Evolutionary conservation across 2,888 invertebrate species (phyloP), one percentile per base, ranked within the genome.

Genomic region (Pardosa pseudoannulata): DNA sequence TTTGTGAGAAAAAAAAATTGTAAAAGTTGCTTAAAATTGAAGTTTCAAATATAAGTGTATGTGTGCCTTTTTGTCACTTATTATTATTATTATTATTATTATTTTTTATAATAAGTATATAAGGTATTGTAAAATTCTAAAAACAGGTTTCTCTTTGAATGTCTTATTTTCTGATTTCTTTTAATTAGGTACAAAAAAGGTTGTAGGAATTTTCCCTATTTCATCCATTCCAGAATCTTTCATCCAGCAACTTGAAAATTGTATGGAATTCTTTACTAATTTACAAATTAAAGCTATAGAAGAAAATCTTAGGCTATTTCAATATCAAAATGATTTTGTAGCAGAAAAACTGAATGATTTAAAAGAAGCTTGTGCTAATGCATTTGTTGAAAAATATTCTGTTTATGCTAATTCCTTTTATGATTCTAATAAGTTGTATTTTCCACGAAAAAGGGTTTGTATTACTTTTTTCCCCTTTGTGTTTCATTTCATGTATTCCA

Each of bases 221-320:
- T 91, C 93, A 1, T 91, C 92, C 31, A 93, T 96, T 73, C 94
- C 95, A 0, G 90, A 92, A 0, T 91, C 92, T 50, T 96, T 96
- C 90, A 89, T 96, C 0, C 91, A 93, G 29, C 94, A 95, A 91
- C 91, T 96, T 7, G 92, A 94, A 79, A 92, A 93, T 13, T 95
- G 95, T 90, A 93, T 94, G 0, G 91, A 93, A 65, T 94, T 94
- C 89, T 96, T 95, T 90, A 94, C 88, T 41, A 80, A 85, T 13
- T 78, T 81, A 64, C 90, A 90, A 72, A 89, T 87, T 76, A 70
- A 74, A 39, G 87, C 89, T 1, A 90, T 90, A n/a, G 23, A 64
- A 19, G 83, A 88, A 50, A 89, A 89, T 16, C 16, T 89, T 16
- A 27, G 11, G 11, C 41, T 87, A 13, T 89, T 62, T 62, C 39